A percentile compares a stretch with the other conserved stretches of the same genome.
Conservation (phyloP, 2,888 invertebrate species). For the Drosophila nigritarsus region DNA sequence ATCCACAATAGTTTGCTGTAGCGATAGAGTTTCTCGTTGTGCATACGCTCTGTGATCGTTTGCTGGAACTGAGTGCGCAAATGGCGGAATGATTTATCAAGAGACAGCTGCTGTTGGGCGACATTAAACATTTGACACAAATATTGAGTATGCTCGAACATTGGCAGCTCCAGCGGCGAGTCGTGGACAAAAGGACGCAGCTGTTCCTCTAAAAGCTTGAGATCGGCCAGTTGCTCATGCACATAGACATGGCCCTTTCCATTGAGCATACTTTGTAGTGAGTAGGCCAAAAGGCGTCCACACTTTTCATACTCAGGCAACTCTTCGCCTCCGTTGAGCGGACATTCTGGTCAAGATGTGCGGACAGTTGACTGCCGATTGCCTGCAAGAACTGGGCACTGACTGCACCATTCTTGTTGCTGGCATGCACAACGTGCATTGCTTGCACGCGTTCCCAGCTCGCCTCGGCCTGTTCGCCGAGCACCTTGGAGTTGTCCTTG, state of each 20-base stretch:
- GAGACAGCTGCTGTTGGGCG: constrained; percentile 64
- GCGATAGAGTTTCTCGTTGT: constrained; percentile 81
- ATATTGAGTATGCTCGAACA: constrained; percentile 78
- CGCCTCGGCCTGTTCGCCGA: constrained; percentile 62
- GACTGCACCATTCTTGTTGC: constrained; percentile 29
- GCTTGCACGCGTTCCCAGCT: constrained; percentile 74
- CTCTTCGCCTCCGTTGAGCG: constrained; percentile 71
- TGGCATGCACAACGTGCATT: constrained; percentile 60
- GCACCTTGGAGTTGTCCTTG: constrained; percentile 71
- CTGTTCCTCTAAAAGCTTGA: constrained; percentile 71
- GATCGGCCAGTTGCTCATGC: constrained; percentile 66
- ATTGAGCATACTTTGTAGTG: constrained; percentile 71
- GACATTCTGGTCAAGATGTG: constrained; percentile 64
- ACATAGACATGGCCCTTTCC: constrained; percentile 66
- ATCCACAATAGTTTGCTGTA: constrained; percentile 83
- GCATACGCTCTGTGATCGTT: constrained; percentile 78
- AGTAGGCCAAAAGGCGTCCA: constrained; percentile 72
- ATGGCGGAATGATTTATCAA: constrained; percentile 73
- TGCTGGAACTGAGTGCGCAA: constrained; percentile 79
- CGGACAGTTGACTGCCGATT: constrained; percentile 65
- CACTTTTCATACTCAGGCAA: constrained; percentile 83
- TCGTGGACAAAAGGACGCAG: constrained; percentile 80
- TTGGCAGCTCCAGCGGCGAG: constrained; percentile 81
- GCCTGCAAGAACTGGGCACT: constrained; percentile 64
- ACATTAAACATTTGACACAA: constrained; percentile 76